These are phyloP conservation scores for Stercorarius parasiticus DNA, from an alignment of 2,113 vertebrate genomes.

Conservation along the genomic window DNA sequence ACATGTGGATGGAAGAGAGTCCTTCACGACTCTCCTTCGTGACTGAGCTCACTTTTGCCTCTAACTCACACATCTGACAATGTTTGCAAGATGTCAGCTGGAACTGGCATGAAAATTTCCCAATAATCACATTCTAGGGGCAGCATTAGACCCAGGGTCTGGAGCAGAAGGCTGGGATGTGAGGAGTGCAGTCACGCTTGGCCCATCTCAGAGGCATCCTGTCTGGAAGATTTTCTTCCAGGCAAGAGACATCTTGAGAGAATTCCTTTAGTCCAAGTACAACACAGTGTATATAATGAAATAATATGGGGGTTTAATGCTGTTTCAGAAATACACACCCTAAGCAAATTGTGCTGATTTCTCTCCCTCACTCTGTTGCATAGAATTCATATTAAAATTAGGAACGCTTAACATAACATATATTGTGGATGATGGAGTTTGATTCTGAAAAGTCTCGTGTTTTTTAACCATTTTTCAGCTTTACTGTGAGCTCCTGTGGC, in stretches of 20 bases:
- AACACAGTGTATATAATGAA: background rate
- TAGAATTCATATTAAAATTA: background rate
- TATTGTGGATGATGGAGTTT: background rate
- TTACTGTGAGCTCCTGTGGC: background rate
- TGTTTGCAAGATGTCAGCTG: background rate
- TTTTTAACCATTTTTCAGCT: background rate
- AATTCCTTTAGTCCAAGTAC: background rate
- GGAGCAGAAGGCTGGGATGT: background rate
- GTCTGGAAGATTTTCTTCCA: background rate
- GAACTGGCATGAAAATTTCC: background rate
- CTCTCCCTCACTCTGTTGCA: background rate
- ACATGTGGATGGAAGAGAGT: background rate
- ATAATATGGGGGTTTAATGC: background rate
- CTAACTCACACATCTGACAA: background rate
- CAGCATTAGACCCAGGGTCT: background rate
- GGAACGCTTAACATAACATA: background rate
- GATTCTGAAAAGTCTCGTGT: background rate
- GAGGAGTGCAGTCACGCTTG: accelerated
- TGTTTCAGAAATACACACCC: background rate
- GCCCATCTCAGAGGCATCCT: background rate
- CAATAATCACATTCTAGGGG: background rate
- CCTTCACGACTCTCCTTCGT: background rate
- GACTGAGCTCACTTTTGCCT: background rate
- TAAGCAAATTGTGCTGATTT: background rate
- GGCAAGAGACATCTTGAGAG: background rate